These are phyloP conservation scores for Aphodius sticticus DNA, from an alignment of 2,888 invertebrate genomes.

Conservation along the genomic window DNA sequence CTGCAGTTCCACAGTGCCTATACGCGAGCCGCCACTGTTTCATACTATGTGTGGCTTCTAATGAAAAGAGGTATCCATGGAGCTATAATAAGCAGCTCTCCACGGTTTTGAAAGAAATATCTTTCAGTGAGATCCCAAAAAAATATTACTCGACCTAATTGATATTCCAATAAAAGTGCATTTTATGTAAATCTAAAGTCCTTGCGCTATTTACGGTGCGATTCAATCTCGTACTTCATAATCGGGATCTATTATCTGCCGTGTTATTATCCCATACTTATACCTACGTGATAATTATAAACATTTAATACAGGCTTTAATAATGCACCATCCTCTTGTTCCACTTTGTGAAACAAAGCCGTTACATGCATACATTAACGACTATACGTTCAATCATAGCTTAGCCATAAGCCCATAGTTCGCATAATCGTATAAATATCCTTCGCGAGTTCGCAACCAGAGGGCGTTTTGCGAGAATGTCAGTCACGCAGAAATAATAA, in stretches of 20 bases:
- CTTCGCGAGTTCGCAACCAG: background rate
- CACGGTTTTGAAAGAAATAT: too few species aligned
- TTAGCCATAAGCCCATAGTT: background rate
- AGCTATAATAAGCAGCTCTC: too few species aligned
- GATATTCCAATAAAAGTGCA: background rate
- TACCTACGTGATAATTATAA: constrained; percentile 4
- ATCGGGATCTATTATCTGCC: background rate
- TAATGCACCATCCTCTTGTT: background rate
- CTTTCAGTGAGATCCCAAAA: too few species aligned
- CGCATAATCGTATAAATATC: background rate
- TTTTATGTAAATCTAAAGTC: background rate
- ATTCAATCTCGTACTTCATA: constrained; percentile 4
- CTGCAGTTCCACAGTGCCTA: too few species aligned
- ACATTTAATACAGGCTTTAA: background rate
- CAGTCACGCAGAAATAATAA: constrained; percentile 4
- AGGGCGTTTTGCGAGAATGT: background rate
- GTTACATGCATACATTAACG: background rate
- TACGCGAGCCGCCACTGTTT: too few species aligned
- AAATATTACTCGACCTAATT: background rate
- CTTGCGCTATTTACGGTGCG: background rate
- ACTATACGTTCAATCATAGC: background rate
- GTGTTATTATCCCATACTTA: background rate
- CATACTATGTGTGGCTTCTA: too few species aligned
- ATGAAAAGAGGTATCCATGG: too few species aligned
- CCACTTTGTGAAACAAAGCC: constrained; percentile 4